These are phyloP conservation scores for Drosophila mayaguana DNA, from an alignment of 2,888 invertebrate species.

Conservation along the genomic window DNA sequence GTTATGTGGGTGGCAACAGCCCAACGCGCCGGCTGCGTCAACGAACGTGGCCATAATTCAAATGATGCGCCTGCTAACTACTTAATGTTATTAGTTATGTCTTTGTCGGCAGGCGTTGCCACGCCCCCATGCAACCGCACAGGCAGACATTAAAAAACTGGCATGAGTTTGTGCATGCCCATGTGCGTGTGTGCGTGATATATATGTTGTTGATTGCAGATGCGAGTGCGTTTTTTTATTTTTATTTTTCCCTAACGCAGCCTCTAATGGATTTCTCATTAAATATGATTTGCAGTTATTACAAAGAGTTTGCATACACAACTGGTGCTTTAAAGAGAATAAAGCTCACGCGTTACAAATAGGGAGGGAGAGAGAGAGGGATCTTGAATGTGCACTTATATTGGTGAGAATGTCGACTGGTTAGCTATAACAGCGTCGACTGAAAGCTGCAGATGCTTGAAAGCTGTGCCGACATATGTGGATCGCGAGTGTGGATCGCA, in stretches of 20 bases:
- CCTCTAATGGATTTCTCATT: not conserved
- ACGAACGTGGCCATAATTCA: constrained; percentile 75
- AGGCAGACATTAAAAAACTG: constrained; percentile 36
- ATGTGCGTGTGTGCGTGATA: constrained; percentile 8
- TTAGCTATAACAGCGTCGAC: too few relatives aligned
- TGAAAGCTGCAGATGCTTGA: not conserved
- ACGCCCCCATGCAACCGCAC: constrained; percentile 41
- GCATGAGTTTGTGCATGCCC: constrained; percentile 26
- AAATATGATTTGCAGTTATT: not conserved
- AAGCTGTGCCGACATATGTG: too few relatives aligned
- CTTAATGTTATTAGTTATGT: constrained; percentile 76
- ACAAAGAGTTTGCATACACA: not conserved
- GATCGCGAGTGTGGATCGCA: not conserved
- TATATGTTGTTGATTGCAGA: constrained; percentile 72
- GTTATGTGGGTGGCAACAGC: constrained; percentile 21
- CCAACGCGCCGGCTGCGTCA: constrained; percentile 61
- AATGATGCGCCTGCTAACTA: constrained; percentile 75
- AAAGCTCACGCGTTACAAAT: not conserved
- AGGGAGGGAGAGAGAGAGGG: too few relatives aligned
- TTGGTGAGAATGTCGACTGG: too few relatives aligned
- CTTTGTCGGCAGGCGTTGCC: constrained; percentile 41
- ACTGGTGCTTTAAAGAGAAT: not conserved
- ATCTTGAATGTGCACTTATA: too few relatives aligned
- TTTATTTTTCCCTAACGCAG: constrained; percentile 5
- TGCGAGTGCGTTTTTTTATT: constrained; percentile 30